Conservation (phyloP, 2,888 invertebrate species). For the Catotricha subobsoleta region DNA sequence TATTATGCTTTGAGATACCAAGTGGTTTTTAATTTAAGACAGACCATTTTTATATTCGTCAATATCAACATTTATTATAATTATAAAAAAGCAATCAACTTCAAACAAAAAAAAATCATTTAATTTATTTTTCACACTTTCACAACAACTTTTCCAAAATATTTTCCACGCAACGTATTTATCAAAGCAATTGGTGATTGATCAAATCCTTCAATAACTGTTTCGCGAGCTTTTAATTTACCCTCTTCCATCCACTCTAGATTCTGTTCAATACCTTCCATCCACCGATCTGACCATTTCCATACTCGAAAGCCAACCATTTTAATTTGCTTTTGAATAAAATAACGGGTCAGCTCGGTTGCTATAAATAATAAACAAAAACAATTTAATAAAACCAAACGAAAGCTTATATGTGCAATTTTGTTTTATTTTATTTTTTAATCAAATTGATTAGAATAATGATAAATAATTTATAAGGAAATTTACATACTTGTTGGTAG, state of each 20-base stretch:
- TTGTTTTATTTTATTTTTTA: not conserved
- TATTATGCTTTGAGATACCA: too few species aligned
- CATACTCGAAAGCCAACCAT: slow-evolving; percentile 48
- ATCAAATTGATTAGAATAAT: not conserved
- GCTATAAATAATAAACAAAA: too few species aligned
- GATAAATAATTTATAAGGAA: not conserved
- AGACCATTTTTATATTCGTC: too few species aligned
- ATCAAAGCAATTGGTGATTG: slow-evolving; percentile 50
- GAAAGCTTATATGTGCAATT: too few species aligned
- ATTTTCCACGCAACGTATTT: slow-evolving; percentile 44
- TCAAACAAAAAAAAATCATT: too few species aligned
- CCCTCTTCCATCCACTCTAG: slow-evolving; percentile 44
- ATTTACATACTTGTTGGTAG: slow-evolving; percentile 6
- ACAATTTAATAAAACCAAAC: too few species aligned
- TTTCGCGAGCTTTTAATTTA: slow-evolving; percentile 49
- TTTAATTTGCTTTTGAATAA: slow-evolving; percentile 36
- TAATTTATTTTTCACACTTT: too few species aligned
- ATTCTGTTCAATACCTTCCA: slow-evolving; percentile 44
- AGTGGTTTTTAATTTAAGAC: too few species aligned
- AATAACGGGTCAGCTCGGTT: too few species aligned
- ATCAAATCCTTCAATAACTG: slow-evolving; percentile 49
- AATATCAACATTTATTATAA: too few species aligned
- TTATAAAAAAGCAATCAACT: too few species aligned
- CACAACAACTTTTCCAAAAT: not conserved
- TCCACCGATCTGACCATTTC: slow-evolving; percentile 33